Base-by-base conservation (phyloP, 2,113 vertebrate genomes). In the Tragulus kanchil region DNA sequence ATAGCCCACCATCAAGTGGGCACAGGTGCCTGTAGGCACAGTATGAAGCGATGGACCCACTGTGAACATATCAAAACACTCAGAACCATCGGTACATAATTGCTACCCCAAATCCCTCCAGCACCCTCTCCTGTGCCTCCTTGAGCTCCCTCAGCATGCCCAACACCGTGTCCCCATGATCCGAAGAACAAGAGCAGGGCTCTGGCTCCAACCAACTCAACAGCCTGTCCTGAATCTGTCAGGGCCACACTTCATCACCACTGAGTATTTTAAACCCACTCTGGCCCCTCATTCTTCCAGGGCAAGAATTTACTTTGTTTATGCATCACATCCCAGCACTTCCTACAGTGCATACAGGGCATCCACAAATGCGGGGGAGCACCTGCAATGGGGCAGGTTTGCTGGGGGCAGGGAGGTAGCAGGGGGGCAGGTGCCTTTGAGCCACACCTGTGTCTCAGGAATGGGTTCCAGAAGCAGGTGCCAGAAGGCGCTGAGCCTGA, bases 11-110 rank as follows among this genome's bases (percentile, higher is more conserved):
- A 1, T 52, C 52, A 61, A 75, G 3, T 1, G 13, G 25, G 67
- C n/a, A 83, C 4, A 28, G 14, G n/a, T 71, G 52, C 28, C 3
- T 48, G 23, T 13, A 61, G 1, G 1, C 50, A 0, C 0, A 0
- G 8, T 19, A 69, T 54, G 16, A 26, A 48, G 25, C 4, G 28
- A 56, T 2, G 3, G 65, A 64, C 17, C 31, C 9, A 36, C n/a
- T 95, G 36, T 16, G 75, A 67, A 93, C 3, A n/a, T 56, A 65
- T 28, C 31, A 79, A 81, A 69, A 58, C n/a, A 36, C 15, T 81
- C 64, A 48, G 64, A 31, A 50, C 3, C 19, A 21, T 6, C 67
- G 9, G 54, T 17, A 89, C 91, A 83, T 5, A 73, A 52, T 6
- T 26, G 11, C 31, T 87, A 48, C 77, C 25, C 14, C 45, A 62